A percentile compares a stretch with the other conserved stretches of the same genome.
Evolutionary conservation across 2,888 invertebrate species (phyloP).

Genomic region (Aspidiotus destructor): DNA sequence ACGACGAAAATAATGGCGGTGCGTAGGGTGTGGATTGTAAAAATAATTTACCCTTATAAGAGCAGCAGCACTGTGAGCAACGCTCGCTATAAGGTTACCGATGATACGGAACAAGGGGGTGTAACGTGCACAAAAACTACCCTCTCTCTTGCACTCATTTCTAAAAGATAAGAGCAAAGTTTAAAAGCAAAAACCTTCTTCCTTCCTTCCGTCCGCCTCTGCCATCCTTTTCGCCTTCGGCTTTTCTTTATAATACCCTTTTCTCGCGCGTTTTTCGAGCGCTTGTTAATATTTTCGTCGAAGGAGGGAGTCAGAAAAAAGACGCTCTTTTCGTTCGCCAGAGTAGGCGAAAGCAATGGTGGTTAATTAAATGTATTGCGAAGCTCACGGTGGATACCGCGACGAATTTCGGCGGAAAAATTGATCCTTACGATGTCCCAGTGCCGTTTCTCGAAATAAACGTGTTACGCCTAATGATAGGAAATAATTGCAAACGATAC

Average conservation of each 20-base stretch:
- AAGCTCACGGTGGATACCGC: no score
- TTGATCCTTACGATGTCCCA: no score
- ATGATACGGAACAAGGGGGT: slow-evolving; percentile 16
- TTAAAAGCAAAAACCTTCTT: slow-evolving; percentile 19
- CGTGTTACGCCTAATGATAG: no score
- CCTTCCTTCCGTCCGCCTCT: neutral
- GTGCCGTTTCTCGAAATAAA: no score
- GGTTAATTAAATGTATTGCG: neutral
- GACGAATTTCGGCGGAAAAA: no score
- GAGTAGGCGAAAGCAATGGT: neutral
- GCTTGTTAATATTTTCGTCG: neutral
- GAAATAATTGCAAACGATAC: no score
- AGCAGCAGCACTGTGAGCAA: no score
- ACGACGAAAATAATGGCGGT: neutral
- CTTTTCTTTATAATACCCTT: slow-evolving; percentile 1
- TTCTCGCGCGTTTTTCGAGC: neutral
- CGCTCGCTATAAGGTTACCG: slow-evolving; percentile 9
- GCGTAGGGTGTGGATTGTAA: slow-evolving; percentile 1
- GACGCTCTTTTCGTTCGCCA: neutral
- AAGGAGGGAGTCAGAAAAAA: neutral
- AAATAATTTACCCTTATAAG: neutral
- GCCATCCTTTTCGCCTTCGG: neutral
- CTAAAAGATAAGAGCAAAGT: slow-evolving; percentile 18
- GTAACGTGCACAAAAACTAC: slow-evolving; percentile 21
- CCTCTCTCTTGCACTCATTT: slow-evolving; percentile 11